phyloP scores from a whole-genome alignment of 2,113 vertebrate genomes.

The Anas platyrhynchos region DNA sequence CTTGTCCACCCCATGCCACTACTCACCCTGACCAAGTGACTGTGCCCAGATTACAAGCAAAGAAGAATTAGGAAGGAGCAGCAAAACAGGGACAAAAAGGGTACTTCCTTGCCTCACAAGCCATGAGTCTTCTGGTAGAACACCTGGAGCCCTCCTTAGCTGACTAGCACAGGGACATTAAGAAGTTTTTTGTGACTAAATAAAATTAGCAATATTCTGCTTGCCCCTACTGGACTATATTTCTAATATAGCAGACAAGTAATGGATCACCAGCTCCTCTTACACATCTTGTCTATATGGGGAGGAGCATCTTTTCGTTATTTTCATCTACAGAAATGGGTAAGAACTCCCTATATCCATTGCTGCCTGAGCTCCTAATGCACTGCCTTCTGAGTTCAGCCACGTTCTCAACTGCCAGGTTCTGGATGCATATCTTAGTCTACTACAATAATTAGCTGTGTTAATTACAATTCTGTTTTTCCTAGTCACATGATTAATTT shows the following conservation, averaged over 20 bases:
- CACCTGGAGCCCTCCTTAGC: background rate
- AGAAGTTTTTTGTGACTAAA: background rate
- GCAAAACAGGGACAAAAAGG: background rate
- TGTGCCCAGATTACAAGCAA: background rate
- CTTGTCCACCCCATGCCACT: fast-evolving
- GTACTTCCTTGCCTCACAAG: background rate
- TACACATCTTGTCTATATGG: background rate
- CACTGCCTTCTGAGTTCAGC: background rate
- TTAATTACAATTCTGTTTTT: background rate
- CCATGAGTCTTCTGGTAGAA: background rate
- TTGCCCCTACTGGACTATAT: background rate
- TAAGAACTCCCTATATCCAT: background rate
- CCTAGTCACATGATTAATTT: background rate
- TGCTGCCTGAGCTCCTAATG: background rate
- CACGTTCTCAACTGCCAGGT: background rate
- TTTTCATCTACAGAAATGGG: background rate
- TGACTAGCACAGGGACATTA: background rate
- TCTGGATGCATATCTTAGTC: background rate
- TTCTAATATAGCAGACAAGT: background rate
- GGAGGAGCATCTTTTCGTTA: background rate
- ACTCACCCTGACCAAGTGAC: background rate
- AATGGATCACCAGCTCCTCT: background rate
- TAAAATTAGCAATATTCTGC: background rate
- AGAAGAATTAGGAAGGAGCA: background rate
- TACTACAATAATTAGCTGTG: background rate